phyloP scores from a whole-genome alignment of 1,140 invertebrate genomes.

The Macrotrachela quadricornifera region DNA sequence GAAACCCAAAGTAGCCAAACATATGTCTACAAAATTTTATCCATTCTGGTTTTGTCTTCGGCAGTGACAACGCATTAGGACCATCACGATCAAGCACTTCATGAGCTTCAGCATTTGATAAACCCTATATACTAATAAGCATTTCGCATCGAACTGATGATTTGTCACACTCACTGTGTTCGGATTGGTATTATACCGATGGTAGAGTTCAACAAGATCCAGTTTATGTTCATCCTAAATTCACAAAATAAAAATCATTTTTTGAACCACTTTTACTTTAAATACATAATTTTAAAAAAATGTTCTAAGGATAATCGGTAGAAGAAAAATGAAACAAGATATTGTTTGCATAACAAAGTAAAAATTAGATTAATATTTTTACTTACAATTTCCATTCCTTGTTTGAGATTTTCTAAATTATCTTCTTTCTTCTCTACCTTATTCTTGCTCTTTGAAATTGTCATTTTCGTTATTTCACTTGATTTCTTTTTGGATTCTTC shows the following conservation, averaged over 20 bases:
- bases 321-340: too few species aligned
- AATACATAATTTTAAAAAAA: too few species aligned
- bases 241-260: too few species aligned
- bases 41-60: conserved; percentile 24
- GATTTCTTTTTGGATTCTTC: too few species aligned
- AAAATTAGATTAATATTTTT: neutral
- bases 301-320: too few species aligned
- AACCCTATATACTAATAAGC: neutral
- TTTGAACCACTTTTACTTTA: too few species aligned
- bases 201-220: too few species aligned
- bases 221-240: too few species aligned
- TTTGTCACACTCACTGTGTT: too few species aligned
- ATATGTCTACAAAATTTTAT: conserved; percentile 25
- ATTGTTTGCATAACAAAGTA: too few species aligned
- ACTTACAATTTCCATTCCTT: conserved; percentile 2
- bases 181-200: neutral
- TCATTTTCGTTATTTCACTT: too few species aligned
- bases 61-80: conserved; percentile 40
- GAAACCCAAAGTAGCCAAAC: conserved; percentile 25
- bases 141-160: neutral
- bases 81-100: conserved; percentile 35
- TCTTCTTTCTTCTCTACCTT: neutral
- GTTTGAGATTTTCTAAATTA: conserved; percentile 1
- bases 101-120: neutral
- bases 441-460: too few species aligned